phyloP scores from a whole-genome alignment of 1,140 invertebrate species.

The Piezodorus guildinii region DNA sequence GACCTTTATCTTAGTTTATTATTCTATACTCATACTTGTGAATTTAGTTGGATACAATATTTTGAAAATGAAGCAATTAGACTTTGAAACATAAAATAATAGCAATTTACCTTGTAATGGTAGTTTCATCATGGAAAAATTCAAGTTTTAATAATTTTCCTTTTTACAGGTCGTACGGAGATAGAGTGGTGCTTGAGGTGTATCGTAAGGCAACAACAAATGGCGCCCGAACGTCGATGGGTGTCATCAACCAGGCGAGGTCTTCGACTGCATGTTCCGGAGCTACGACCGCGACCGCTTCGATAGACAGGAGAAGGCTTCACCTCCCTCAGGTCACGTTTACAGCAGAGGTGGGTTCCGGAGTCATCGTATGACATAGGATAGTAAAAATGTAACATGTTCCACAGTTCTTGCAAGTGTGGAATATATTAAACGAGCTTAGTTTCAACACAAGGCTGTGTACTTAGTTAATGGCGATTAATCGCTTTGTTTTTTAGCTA shows the following conservation, averaged over 20 bases:
- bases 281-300: slow-evolving; percentile 33
- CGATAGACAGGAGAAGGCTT: slow-evolving; percentile 45
- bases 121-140: too few species aligned
- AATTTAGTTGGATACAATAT: too few species aligned
- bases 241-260: slow-evolving; percentile 29
- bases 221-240: slow-evolving; percentile 20
- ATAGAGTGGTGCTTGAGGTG: slow-evolving; percentile 60
- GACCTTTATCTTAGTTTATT: too few species aligned
- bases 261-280: slow-evolving; percentile 41
- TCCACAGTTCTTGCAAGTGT: too few species aligned
- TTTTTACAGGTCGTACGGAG: slow-evolving; percentile 47
- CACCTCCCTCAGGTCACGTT: slow-evolving; percentile 69
- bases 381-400: background rate
- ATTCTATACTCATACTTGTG: too few species aligned
- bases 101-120: too few species aligned
- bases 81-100: too few species aligned
- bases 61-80: too few species aligned
- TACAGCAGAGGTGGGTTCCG: slow-evolving; percentile 69
- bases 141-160: slow-evolving; percentile 16
- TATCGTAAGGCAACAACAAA: slow-evolving; percentile 45
- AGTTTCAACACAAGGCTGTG: too few species aligned
- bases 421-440: too few species aligned
- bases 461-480: too few species aligned
- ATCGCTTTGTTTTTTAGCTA: slow-evolving; percentile 13
- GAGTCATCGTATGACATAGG: slow-evolving; percentile 36